Conservation (phyloP, 2,797 vertebrate species). For the Eulemur mongoz region DNA sequence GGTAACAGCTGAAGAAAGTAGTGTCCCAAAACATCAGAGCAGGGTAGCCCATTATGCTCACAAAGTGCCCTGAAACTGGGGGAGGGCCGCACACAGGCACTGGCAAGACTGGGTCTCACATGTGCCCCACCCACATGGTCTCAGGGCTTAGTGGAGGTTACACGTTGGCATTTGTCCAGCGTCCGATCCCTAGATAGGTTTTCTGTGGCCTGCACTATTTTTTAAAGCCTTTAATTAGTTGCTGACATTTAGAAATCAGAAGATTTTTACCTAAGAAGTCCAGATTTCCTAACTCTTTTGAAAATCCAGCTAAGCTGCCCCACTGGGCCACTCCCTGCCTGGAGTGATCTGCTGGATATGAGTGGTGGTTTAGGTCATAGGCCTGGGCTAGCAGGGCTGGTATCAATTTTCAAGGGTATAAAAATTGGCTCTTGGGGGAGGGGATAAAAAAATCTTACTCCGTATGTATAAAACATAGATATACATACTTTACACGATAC, state of each 20-base stretch:
- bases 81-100: neutral
- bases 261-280: neutral
- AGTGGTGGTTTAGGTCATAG: neutral
- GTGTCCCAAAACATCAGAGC: rapidly evolving
- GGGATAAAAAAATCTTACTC: neutral
- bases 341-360: rapidly evolving
- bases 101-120: neutral
- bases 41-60: rapidly evolving
- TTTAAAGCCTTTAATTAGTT: neutral
- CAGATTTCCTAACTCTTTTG: neutral
- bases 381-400: neutral
- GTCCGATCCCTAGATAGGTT: neutral
- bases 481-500: neutral
- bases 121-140: neutral
- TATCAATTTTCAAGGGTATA: neutral
- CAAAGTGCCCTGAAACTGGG: neutral
- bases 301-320: neutral
- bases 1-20: neutral
- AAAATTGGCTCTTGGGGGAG: neutral
- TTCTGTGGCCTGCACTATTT: neutral
- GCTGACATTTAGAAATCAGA: slow-evolving; percentile 14
- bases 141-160: neutral
- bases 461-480: neutral
- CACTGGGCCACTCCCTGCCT: neutral
- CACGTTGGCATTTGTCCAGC: neutral